phyloP scores from a whole-genome alignment of 2,797 vertebrate genomes.

The Molothrus aeneus region DNA sequence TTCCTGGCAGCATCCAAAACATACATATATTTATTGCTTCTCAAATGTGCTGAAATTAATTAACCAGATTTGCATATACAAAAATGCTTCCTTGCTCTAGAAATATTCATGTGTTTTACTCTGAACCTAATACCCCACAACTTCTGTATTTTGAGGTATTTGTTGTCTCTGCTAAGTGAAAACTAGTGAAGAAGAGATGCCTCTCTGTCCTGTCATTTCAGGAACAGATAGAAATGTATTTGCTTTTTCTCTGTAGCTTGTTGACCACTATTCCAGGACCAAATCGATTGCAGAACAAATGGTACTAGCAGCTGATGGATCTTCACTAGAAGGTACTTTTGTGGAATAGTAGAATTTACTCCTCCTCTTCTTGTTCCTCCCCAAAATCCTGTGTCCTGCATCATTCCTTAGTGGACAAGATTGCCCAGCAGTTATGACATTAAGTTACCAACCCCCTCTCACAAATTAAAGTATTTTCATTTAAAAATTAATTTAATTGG shows the following conservation, averaged over 20 bases:
- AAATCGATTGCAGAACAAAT: conserved; percentile 93
- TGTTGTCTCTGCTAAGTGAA: neutral
- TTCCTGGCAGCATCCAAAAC: conserved; percentile 49
- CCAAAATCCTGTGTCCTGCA: neutral
- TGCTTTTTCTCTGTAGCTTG: conserved; percentile 78
- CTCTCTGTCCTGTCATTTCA: neutral
- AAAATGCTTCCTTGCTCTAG: neutral
- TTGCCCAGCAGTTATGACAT: neutral
- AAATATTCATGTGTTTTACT: neutral
- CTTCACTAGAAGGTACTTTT: conserved; percentile 82
- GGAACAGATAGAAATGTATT: neutral
- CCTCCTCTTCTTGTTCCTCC: neutral
- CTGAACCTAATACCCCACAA: neutral
- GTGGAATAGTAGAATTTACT: neutral
- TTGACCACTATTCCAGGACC: conserved; percentile 93
- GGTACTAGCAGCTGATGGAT: conserved; percentile 86
- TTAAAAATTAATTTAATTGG: neutral
- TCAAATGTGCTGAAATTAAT: conserved; percentile 45
- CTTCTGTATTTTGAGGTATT: neutral
- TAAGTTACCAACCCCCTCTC: neutral
- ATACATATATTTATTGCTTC: conserved; percentile 59
- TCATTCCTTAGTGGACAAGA: neutral
- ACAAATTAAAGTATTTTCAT: neutral
- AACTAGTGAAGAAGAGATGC: neutral
- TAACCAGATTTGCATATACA: conserved; percentile 21